These are phyloP conservation scores for Stenotaenia linearis DNA, from an alignment of 2,888 invertebrate species.

Conservation along the genomic window DNA sequence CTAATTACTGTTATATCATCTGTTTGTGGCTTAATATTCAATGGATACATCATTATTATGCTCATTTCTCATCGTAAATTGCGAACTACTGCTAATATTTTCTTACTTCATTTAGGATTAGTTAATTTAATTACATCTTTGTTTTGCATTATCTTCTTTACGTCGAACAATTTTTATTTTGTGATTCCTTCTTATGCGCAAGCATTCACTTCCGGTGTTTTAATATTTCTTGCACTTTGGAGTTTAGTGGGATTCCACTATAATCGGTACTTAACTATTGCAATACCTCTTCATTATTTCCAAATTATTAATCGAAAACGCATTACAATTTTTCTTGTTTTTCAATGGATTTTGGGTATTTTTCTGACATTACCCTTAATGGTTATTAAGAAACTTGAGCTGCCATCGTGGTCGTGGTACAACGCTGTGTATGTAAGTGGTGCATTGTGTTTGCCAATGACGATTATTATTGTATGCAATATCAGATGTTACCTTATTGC, in stretches of 20 bases:
- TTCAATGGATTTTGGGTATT: constrained; percentile 54
- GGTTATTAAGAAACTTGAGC: constrained; percentile 35
- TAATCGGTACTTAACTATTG: constrained; percentile 66
- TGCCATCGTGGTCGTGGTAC: constrained; percentile 37
- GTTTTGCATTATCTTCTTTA: constrained; percentile 45
- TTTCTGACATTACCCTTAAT: constrained; percentile 39
- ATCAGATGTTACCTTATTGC: constrained; percentile 52
- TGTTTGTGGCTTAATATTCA: constrained; percentile 62
- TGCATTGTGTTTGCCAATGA: constrained; percentile 41
- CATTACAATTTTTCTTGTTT: constrained; percentile 60
- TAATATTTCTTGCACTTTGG: constrained; percentile 71
- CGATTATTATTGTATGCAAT: constrained; percentile 41
- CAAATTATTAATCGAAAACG: constrained; percentile 67
- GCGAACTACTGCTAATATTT: constrained; percentile 63
- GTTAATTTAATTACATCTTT: constrained; percentile 56
- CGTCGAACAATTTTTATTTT: constrained; percentile 49
- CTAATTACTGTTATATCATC: constrained; percentile 30
- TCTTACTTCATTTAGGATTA: constrained; percentile 65
- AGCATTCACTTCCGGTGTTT: constrained; percentile 52
- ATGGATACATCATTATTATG: constrained; percentile 66
- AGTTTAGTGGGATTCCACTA: constrained; percentile 69
- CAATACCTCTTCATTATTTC: constrained; percentile 71
- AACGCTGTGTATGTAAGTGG: constrained; percentile 39
- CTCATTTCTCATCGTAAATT: constrained; percentile 64
- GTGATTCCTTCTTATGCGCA: constrained; percentile 34